Evolutionary conservation across 2,797 vertebrate species (phyloP), one percentile per base, ranked within the genome.

Genomic region (Rhinatrema bivittatum): DNA sequence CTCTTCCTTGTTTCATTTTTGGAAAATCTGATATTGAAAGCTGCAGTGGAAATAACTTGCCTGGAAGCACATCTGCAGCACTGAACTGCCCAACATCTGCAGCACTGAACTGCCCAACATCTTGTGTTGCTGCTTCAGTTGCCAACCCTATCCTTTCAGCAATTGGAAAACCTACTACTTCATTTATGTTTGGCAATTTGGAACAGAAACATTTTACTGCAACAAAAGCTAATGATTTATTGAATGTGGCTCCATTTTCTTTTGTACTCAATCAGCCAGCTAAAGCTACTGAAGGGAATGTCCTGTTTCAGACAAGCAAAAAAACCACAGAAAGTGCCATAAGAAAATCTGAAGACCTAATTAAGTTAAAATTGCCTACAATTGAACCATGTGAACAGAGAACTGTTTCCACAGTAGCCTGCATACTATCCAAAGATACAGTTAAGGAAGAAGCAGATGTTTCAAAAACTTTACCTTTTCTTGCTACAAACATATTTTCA

Each of bases 1-100:
- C 35, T 54, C 71, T 49, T 18, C 57, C 59, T 42, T 58, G 37
- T 1, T 58, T 62, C 56, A 67, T 63, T 25, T 30, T 60, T 8
- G 61, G 42, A 18, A 64, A 23, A 47, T 26, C 21, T 25, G 42
- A 55, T 35, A 11, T 0, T 25, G 22, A 1, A n/a, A n/a, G n/a
- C n/a, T n/a, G n/a, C n/a, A n/a, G n/a, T n/a, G n/a, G n/a, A 1
- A 44, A 30, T 49, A 55, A 56, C 49, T 29, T 9, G 31, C 50
- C 32, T 54, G 42, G 36, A 35, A 9, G 28, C 47, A 33, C n/a
- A n/a, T n/a, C 11, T 24, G 20, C 36, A 32, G 34, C 49, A 12
- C 19, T 16, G 2, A 16, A 5, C 34, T 20, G 16, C 42, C 16
- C 27, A 17, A 12, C 36, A 12, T 35, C 41, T 1, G 4, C 40